Conservation (phyloP, 1,140 invertebrate species). For the Drosophila bocki region DNA sequence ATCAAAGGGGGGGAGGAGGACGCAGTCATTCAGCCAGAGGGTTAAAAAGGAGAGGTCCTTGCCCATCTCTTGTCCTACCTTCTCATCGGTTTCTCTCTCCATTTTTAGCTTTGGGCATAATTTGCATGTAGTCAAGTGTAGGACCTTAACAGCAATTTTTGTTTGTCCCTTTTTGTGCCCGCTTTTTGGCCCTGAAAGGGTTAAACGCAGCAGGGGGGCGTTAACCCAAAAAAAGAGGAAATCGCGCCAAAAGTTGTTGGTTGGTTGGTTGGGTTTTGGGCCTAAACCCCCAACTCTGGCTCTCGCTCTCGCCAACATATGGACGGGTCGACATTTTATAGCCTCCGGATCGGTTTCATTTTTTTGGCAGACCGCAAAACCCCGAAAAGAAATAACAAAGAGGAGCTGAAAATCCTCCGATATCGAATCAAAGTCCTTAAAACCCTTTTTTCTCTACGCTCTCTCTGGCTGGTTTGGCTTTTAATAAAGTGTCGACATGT, state of each 20-base stretch:
- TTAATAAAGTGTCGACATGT: constrained; percentile 84
- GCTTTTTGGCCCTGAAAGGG: constrained; percentile 70
- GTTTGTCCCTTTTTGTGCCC: constrained; percentile 47
- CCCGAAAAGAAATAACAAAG: constrained; percentile 28
- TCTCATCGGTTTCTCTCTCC: constrained; percentile 15
- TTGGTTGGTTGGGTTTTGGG: constrained; percentile 7
- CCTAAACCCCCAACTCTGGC: constrained; percentile 19
- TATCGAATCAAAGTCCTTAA: constrained; percentile 69
- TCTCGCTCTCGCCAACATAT: constrained; percentile 52
- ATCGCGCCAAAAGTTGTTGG: constrained; percentile 65
- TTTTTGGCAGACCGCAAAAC: constrained; percentile 60
- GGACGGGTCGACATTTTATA: constrained; percentile 76
- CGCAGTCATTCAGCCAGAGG: constrained; percentile 21
- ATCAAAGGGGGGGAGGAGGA: constrained; percentile 38
- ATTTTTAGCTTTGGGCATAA: constrained; percentile 59
- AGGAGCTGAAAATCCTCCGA: constrained; percentile 43
- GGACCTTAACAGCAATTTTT: constrained; percentile 66
- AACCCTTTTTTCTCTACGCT: constrained; percentile 34
- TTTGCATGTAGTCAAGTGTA: constrained; percentile 72
- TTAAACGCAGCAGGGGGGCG: constrained; percentile 55
- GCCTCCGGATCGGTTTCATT: constrained; percentile 71
- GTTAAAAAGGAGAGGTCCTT: neutral
- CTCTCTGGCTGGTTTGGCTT: constrained; percentile 18
- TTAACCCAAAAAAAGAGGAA: constrained; percentile 55
- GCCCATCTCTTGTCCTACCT: constrained; percentile 24